Conservation (phyloP, 2,113 vertebrate genomes). For the Galemys pyrenaicus region DNA sequence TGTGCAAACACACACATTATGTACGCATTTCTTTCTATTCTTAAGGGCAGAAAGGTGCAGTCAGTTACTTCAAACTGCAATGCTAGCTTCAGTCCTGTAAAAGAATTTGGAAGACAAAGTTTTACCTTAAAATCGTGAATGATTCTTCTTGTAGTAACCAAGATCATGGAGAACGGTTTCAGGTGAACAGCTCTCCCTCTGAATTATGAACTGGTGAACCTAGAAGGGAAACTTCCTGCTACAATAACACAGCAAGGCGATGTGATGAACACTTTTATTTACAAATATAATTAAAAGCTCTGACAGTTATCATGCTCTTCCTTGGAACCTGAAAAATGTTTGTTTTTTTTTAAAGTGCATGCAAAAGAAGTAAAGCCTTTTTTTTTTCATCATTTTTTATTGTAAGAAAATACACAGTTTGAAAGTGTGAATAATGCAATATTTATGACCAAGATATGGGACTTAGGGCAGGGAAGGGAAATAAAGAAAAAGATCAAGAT, state of each 20-base stretch:
- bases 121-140: background rate
- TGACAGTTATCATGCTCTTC: slow-evolving; percentile 96
- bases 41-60: background rate
- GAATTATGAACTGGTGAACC: background rate
- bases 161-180: accelerated
- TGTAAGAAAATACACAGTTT: slow-evolving; percentile 98
- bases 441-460: slow-evolving; percentile 89
- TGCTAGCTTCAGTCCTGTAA: background rate
- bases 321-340: slow-evolving; percentile 92
- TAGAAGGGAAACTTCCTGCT: slow-evolving; percentile 67
- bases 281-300: slow-evolving; percentile 99
- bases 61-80: background rate
- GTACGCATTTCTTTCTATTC: background rate
- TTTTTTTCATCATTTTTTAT: slow-evolving; percentile 90
- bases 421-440: slow-evolving; percentile 94
- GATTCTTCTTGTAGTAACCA: background rate
- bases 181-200: background rate
- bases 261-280: slow-evolving; percentile 99
- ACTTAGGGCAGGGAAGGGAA: slow-evolving; percentile 76
- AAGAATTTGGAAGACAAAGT: background rate
- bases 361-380: slow-evolving; percentile 98
- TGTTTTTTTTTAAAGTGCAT: slow-evolving; percentile 95
- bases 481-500: slow-evolving; percentile 81
- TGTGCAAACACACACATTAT: accelerated
- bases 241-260: slow-evolving; percentile 87